Evolutionary conservation across 1,140 invertebrate genomes (phyloP), one percentile per base, ranked within the genome.

Genomic region (Aradophagus sp.): DNA sequence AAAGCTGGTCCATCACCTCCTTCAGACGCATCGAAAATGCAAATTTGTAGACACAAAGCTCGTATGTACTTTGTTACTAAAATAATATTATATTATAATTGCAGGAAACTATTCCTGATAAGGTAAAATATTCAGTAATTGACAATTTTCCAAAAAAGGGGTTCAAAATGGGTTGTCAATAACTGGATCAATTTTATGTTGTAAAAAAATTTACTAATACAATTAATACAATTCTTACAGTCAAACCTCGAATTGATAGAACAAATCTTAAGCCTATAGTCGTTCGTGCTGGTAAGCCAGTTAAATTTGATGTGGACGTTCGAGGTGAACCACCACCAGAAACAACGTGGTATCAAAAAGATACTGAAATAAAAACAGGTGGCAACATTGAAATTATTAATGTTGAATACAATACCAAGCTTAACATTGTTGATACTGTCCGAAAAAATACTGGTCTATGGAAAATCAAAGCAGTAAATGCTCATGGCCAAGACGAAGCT

Each of bases 231-330:
- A n/a, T 65, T 34, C 31, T 85, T 87, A 45, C 77, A 95, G 94
- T 97, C 81, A 97, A 97, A 87, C 97, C 97, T n/a, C 93, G 95
- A 80, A 98, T 99, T 80, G 96, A 98, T 81, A 90, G 96, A 71
- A 97, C 95, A 0, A 96, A 97, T 80, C 87, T 99, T 53, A 96
- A 97, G 86, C 92, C 95, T 20, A 90, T 98, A 45, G 91, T 92
- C 1, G 93, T 97, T 0, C 91, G 95, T 73, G 94, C 95, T 58
- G 97, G 97, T 15, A 97, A 99, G 81, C 89, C 91, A 1, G 92
- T 99, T 39, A 94, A 95, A 82, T 94, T 97, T 77, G 94, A 97
- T 80, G 90, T 99, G 5, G 97, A 99, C 78, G 93, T 98, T 36
- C 92, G 91, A 61, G 98, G 97, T 73, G 96, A 98, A 88, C 97